Evolutionary conservation across 2,797 vertebrate genomes (phyloP).

Genomic region (Eulemur coronatus): DNA sequence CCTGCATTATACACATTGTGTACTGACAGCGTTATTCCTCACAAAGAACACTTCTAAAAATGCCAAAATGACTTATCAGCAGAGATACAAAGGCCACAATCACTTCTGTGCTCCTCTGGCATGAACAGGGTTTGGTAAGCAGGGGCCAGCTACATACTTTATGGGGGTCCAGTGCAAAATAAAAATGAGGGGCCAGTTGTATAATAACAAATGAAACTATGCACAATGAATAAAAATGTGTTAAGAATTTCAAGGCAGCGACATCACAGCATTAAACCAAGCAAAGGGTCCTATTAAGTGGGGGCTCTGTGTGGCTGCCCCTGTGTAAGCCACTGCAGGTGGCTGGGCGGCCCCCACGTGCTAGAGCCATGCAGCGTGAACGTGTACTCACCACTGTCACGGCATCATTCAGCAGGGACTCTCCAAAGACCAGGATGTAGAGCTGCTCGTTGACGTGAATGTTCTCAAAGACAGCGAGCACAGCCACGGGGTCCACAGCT

Average conservation of each 20-base stretch:
- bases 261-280: not conserved
- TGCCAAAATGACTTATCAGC: not conserved
- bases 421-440: slow-evolving; percentile 96
- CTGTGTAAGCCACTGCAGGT: not conserved
- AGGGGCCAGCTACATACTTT: not conserved
- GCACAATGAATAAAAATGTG: not conserved
- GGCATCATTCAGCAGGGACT: slow-evolving; percentile 96
- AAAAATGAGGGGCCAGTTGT: not conserved
- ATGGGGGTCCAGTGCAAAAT: not conserved
- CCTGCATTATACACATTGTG: rapidly evolving
- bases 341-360: rapidly evolving
- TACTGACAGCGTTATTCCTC: not conserved
- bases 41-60: not conserved
- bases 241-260: not conserved
- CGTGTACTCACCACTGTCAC: slow-evolving; percentile 95
- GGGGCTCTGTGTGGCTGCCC: rapidly evolving
- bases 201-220: not conserved
- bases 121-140: no score
- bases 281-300: rapidly evolving
- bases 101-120: not conserved
- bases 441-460: slow-evolving; percentile 97
- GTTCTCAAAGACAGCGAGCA: slow-evolving; percentile 96
- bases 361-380: rapidly evolving
- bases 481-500: slow-evolving; percentile 96
- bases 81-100: not conserved